Evolutionary conservation across 2,888 invertebrate species (phyloP).

Genomic region (Tanypteryx hageni): DNA sequence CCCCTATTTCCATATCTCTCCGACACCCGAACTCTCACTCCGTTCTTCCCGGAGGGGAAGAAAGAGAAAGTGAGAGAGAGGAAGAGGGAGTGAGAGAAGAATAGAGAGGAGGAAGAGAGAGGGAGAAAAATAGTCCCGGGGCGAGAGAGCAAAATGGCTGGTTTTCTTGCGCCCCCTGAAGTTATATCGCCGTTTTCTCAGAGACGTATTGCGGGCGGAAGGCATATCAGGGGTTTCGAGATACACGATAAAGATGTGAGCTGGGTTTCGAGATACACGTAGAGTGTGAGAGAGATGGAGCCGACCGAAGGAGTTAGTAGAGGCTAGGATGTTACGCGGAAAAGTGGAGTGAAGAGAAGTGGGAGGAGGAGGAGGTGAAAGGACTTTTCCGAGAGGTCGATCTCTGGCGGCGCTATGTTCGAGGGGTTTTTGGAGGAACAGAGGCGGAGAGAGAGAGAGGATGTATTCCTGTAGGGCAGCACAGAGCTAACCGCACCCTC

Average conservation of each 20-base stretch:
- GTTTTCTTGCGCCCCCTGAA: neutral
- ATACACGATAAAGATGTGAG: neutral
- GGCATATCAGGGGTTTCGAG: constrained; percentile 34
- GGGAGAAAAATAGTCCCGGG: neutral
- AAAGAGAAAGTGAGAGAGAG: neutral
- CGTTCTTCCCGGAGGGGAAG: neutral
- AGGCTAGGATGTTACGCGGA: neutral
- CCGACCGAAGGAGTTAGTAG: neutral
- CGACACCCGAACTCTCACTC: no score
- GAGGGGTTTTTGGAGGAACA: neutral
- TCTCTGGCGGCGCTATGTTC: constrained; percentile 6
- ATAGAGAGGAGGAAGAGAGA: no score
- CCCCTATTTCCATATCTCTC: constrained; percentile 45
- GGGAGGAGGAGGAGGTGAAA: neutral
- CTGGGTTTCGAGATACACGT: neutral
- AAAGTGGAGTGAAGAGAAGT: neutral
- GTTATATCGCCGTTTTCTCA: constrained; percentile 10
- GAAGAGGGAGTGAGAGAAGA: neutral
- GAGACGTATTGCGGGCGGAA: neutral
- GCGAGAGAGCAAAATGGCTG: no score
- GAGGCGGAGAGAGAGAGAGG: neutral
- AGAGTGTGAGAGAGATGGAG: neutral
- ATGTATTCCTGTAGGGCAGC: neutral
- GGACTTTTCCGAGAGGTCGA: constrained; percentile 12
- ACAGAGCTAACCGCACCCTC: constrained; percentile 46